Evolutionary conservation across 92 coral and sea anemone species (phyloP), one percentile per base, ranked within the genome.

Genomic region (Epizoanthus stellaris): DNA sequence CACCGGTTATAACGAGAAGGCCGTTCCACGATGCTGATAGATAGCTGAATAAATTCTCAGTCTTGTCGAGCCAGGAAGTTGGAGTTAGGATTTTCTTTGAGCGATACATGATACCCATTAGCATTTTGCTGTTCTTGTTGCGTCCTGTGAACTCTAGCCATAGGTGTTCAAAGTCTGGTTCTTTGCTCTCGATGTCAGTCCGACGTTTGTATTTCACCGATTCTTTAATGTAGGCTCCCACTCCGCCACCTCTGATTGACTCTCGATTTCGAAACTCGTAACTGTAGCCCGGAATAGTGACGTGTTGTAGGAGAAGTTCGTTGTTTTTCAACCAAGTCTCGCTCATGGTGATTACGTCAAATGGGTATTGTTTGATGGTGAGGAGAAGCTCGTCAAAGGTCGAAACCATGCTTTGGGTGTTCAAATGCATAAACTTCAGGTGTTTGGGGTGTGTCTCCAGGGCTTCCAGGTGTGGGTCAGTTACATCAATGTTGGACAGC

Each of bases 241-340:
- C 47, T 42, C 86, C 86, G 53, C 76, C 86, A 60, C 86, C 77
- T 40, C 38, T 47, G 39, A 54, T 82, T 67, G 58, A 65, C 16
- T 66, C 87, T 8, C 87, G 80, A n/a, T 82, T 82, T 34, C 75
- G 59, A 52, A 82, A 83, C 67, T n/a, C 69, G 45, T n/a, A 21
- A 25, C 53, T 30, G 36, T 70, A 71, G 19, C 71, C 80, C 17
- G 80, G 80, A 19, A 83, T 70, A 30, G 75, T 25, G 36, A 83
- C 71, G 34, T 71, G 67, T 10, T 57, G 72, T 34, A 60, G 20
- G 52, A 62, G 72, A 62, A 38, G 72, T n/a, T 23, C 57, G 39
- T 80, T 63, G 49, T 82, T 53, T 45, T 73, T 71, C 59, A 82
- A 62, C 77, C 77, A 82, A 1, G 86, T 53, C 34, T 70, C 87